Evolutionary conservation across 92 coral and sea anemone genomes (phyloP), one percentile per base, ranked within the genome.

Genomic region (Heteractis magnifica): DNA sequence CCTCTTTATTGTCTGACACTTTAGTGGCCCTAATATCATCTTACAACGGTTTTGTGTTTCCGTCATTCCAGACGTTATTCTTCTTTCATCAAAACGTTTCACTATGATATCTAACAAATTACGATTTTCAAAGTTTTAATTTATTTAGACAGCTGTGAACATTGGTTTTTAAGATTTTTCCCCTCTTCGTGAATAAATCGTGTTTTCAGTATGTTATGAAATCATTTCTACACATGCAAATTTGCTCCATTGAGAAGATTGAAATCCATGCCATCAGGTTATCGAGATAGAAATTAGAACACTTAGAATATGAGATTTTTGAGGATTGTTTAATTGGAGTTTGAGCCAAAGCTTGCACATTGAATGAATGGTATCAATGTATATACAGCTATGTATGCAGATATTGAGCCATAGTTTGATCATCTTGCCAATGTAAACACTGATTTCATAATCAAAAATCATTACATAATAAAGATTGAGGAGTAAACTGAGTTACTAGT

Each of bases 1-100:
- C 78, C 13, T 23, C 70, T 62, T 68, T 68, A 68, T 68, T 68
- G 73, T 68, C 73, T 68, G 73, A 48, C 73, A 20, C 48, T 26
- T 26, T 68, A 21, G 49, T 11, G 50, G 23, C 73, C 49, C 49
- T 26, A 23, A 16, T 62, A 62, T 62, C 70, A 62, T 10, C 73
- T 68, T 20, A 20, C 73, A 68, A 68, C 4, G 73, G 49, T 48
- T 8, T 68, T 26, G 10, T 68, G 4, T 68, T 68, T 68, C 73
- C 73, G 73, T 51, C 64, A 18, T 52, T 10, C 64, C 51, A 56
- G 3, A 6, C 9, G 13, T 56, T 41, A 70, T 19, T 53, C 51
- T 41, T 53, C 55, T 78, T 18, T 19, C 3, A 53, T 78, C 68
- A 52, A 56, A 56, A 56, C 71, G 6, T 52, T 78, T 56, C 13